Conservation (phyloP, 2,888 invertebrate genomes). For the Drosophila diplacantha region DNA sequence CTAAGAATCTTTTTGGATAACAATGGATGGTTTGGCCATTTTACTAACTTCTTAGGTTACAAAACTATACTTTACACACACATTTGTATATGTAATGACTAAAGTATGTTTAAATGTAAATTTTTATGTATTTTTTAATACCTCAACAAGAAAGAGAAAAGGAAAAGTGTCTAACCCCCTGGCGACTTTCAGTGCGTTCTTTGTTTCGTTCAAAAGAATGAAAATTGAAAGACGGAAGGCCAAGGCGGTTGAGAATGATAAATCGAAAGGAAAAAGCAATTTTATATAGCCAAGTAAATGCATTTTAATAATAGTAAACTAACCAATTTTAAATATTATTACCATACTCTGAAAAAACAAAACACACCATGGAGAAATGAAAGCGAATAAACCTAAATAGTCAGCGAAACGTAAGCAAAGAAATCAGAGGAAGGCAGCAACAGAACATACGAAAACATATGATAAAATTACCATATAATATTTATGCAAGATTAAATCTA, state of each 20-base stretch:
- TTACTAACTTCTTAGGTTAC: conserved; percentile 68
- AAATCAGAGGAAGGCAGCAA: conserved; percentile 5
- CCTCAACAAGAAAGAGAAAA: conserved; percentile 47
- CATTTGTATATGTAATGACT: conserved; percentile 68
- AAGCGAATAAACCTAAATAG: conserved; percentile 46
- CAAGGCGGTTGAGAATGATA: conserved; percentile 11
- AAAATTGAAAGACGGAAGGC: conserved; percentile 15
- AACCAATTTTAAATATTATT: conserved; percentile 60
- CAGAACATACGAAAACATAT: conserved; percentile 43
- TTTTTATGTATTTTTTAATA: conserved; percentile 72
- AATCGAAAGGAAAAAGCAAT: conserved; percentile 39
- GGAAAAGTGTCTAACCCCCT: conserved; percentile 1
- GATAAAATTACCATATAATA: conserved; percentile 51
- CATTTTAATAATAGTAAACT: conserved; percentile 67
- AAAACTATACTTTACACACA: conserved; percentile 36
- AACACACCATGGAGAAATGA: conserved; percentile 1
- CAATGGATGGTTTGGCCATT: conserved; percentile 46
- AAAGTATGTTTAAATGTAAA: conserved; percentile 70
- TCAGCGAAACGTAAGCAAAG: conserved; percentile 54
- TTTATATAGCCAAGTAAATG: conserved; percentile 63
- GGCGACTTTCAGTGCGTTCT: conserved; percentile 38
- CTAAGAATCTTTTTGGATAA: conserved; percentile 40
- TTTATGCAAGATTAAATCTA: conserved; percentile 63
- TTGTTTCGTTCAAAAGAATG: conserved; percentile 36
- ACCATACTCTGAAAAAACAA: conserved; percentile 6